Percentiles rank a stretch among this genome's conserved stretches.
phyloP scores from a whole-genome alignment of 1,140 invertebrate species.

The Globodera rostochiensis region DNA sequence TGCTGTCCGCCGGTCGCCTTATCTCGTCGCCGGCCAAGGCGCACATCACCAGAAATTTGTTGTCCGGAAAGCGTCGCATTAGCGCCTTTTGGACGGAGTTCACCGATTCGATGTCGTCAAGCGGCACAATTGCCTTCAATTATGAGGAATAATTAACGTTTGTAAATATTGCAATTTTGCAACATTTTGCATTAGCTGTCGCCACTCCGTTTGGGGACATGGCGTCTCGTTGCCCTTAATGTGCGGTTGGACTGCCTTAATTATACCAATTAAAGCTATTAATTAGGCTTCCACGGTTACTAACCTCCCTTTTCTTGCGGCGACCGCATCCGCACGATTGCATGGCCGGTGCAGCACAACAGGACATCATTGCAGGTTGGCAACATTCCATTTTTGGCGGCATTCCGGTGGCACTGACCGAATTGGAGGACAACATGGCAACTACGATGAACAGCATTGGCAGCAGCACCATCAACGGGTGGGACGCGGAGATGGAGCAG shows the following conservation, averaged over 20 bases:
- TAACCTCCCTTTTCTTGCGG: background rate
- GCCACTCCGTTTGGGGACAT: slow-evolving; percentile 24
- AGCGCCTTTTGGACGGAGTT: slow-evolving; percentile 19
- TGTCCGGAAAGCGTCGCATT: background rate
- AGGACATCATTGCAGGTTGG: background rate
- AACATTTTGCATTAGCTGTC: slow-evolving; percentile 16
- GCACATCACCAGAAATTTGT: slow-evolving; percentile 26
- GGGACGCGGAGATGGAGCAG: background rate
- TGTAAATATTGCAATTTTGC: background rate
- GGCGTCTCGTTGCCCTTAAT: slow-evolving; percentile 12
- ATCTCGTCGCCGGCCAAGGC: slow-evolving; percentile 4
- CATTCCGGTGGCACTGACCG: background rate
- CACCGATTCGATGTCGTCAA: slow-evolving; percentile 13
- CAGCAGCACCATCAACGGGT: background rate
- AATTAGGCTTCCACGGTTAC: background rate
- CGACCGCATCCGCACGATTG: slow-evolving; percentile 5
- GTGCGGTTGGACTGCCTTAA: slow-evolving; percentile 19
- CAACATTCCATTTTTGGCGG: background rate
- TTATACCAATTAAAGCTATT: background rate
- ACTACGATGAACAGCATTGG: background rate
- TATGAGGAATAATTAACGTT: background rate
- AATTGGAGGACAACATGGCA: background rate
- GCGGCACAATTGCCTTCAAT: slow-evolving; percentile 17
- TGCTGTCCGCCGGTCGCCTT: background rate
- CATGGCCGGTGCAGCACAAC: background rate